Evolutionary conservation across 2,888 invertebrate species (phyloP), one percentile per base, ranked within the genome.

Genomic region (Plagodis pulveraria): DNA sequence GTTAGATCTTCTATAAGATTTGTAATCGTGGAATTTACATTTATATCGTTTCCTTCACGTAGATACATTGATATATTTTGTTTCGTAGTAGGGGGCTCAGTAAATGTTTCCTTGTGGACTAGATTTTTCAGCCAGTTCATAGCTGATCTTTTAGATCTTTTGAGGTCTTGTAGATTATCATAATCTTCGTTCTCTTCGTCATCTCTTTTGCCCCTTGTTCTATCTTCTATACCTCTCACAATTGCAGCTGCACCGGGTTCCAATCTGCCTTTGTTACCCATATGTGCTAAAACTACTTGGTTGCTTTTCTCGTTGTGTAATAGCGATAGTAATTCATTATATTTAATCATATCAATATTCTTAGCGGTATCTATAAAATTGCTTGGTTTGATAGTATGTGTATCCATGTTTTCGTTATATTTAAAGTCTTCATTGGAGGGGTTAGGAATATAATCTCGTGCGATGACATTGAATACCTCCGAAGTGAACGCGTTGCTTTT

Each of bases 251-350:
- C 36, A 5, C 22, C n/a, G 0, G 6, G 40, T 9, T 40, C 10
- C 10, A 40, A 10, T 10, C 5, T 35, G 0, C 6, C n/a, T 33
- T 33, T 36, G 0, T 10, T 43, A 38, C 11, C 35, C 10, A 58
- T 52, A 11, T 40, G 36, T 12, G 43, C 47, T 7, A 58, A 22
- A 4, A 58, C 38, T 2, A 12, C 47, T 55, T 47, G 42, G 38
- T 59, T 55, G 10, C 50, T 51, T 1, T 47, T 11, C 41, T 59
- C 55, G 10, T 59, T 50, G 35, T 59, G 59, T 33, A 55, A 8
- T 12, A 59, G 32, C 0, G 41, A 47, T 6, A 59, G 46, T 33
- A 58, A 5, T 2, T 53, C 46, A 7, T 44, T 36, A n/a, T 52
- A 53, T 32, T 53, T 49, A 2, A 54, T 43, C 8, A 38, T 48